These are phyloP conservation scores for Pardosa pseudoannulata DNA, from an alignment of 2,888 invertebrate species.

Conservation along the genomic window DNA sequence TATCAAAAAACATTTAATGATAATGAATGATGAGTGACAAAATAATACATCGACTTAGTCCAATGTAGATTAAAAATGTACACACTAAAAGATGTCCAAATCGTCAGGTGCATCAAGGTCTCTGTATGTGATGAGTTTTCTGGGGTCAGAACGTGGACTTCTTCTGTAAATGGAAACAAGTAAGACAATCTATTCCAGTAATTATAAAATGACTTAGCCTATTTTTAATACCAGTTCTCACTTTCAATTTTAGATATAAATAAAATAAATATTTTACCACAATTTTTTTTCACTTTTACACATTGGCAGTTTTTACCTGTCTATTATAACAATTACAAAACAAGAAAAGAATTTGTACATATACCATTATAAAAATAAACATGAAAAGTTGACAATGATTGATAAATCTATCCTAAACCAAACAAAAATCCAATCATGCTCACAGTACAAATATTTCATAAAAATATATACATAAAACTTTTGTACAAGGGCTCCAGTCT, in stretches of 20 bases:
- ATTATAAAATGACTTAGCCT: constrained; percentile 4
- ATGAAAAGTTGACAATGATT: no score
- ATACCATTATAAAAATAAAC: no score
- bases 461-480: constrained; percentile 20
- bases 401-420: neutral
- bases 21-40: constrained; percentile 34
- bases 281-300: no score
- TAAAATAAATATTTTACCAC: no score
- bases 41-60: constrained; percentile 15
- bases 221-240: neutral
- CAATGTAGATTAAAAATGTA: constrained; percentile 49
- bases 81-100: constrained; percentile 76
- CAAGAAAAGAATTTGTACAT: no score
- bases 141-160: constrained; percentile 76
- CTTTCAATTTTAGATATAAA: neutral
- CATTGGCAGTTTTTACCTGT: no score
- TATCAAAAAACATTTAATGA: constrained; percentile 61
- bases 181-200: constrained; percentile 42
- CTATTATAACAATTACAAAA: no score
- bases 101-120: constrained; percentile 79
- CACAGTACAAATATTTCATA: no score
- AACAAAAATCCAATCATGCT: no score
- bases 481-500: constrained; percentile 16
- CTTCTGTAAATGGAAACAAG: constrained; percentile 73
- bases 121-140: constrained; percentile 78